A percentile compares a stretch with the other conserved stretches of the same genome.
phyloP scores from a whole-genome alignment of 2,113 vertebrate species.

The human (Homo sapiens) region GRCh38 chr15:70120001-70120500 shows the following conservation, averaged over 20 bases:
- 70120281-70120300: neutral
- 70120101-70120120: neutral
- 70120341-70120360: too few relatives aligned
- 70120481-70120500: neutral
- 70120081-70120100: neutral
- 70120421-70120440: neutral
- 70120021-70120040: neutral
- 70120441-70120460: neutral
- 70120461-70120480: rapidly evolving
- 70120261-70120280: neutral
- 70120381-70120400: neutral
- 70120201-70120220: neutral
- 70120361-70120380: neutral
- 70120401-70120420: neutral
- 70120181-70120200: neutral
- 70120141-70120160: neutral
- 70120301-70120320: neutral
- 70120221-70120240: neutral
- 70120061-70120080: too few relatives aligned
- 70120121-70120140: neutral
- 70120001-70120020: neutral
- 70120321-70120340: neutral
- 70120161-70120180: neutral
- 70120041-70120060: neutral
- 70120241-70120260: neutral